Conservation (phyloP, 1,140 invertebrate species). For the Oncopodura yosiiana region DNA sequence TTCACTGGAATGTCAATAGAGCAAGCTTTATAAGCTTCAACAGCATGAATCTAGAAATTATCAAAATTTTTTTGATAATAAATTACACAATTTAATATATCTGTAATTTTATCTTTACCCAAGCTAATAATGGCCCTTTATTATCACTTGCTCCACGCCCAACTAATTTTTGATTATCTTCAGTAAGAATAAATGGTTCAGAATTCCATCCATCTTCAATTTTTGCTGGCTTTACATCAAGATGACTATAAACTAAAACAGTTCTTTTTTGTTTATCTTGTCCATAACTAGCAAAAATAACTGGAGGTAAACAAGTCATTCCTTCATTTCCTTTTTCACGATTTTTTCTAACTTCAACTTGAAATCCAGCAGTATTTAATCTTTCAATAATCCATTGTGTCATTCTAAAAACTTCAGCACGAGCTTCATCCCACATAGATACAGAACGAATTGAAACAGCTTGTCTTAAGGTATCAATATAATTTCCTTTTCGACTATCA, state of each 20-base stretch:
- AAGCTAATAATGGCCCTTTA: constrained; percentile 38
- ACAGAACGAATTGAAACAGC: constrained; percentile 91
- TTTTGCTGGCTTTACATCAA: constrained; percentile 54
- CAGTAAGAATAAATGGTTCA: constrained; percentile 35
- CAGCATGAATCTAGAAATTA: constrained; percentile 85
- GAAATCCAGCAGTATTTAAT: no score
- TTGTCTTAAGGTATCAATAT: constrained; percentile 68
- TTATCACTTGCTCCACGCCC: constrained; percentile 35
- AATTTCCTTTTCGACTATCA: constrained; percentile 63
- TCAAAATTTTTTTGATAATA: no score
- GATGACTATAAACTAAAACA: constrained; percentile 55
- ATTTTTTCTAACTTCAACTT: no score
- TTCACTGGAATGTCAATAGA: constrained; percentile 50
- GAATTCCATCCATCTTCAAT: constrained; percentile 33
- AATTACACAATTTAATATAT: neutral
- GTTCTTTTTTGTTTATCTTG: constrained; percentile 49
- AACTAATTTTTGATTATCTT: constrained; percentile 13
- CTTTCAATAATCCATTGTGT: constrained; percentile 60
- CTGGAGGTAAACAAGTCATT: constrained; percentile 43
- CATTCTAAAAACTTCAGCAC: constrained; percentile 64
- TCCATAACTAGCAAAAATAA: constrained; percentile 49
- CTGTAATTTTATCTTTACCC: no score
- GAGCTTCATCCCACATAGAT: constrained; percentile 74
- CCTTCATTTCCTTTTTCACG: neutral
- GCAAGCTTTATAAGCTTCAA: constrained; percentile 45